Conservation (phyloP, 37 sponge, comb jelly and placozoan species). For the Beroe ovata region DNA sequence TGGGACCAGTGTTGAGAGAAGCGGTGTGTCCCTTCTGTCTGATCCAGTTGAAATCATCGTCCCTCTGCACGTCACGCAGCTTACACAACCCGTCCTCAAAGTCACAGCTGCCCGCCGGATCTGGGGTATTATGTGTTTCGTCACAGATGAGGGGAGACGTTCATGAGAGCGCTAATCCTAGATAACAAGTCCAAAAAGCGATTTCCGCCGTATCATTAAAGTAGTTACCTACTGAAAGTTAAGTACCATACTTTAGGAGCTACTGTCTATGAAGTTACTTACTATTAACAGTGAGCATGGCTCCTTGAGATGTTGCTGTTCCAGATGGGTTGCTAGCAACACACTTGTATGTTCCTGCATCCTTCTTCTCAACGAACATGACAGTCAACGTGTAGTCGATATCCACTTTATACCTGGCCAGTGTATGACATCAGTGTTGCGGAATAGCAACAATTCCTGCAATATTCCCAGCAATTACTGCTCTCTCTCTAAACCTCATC, state of each 20-base stretch:
- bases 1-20: conserved; percentile 69
- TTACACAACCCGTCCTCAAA: conserved; percentile 51
- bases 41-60: conserved; percentile 71
- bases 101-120: conserved; percentile 58
- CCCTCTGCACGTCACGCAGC: conserved; percentile 34
- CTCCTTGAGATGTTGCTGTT: conserved; percentile 39
- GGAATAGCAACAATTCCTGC: neutral
- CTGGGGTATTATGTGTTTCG: too few species aligned
- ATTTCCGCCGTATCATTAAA: too few species aligned
- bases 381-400: conserved; percentile 39
- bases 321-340: conserved; percentile 69
- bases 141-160: too few species aligned
- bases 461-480: neutral
- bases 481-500: neutral
- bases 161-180: too few species aligned
- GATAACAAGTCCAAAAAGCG: too few species aligned
- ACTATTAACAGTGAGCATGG: conserved; percentile 58
- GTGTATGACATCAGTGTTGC: neutral
- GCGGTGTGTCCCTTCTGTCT: conserved; percentile 66
- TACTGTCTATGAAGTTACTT: too few species aligned
- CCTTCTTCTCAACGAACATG: conserved; percentile 36
- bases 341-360: conserved; percentile 75
- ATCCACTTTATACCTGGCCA: neutral
- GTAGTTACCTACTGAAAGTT: too few species aligned
- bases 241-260: too few species aligned